phyloP scores from a whole-genome alignment of 2,113 vertebrate species.

The Aldabrachelys gigantea region DNA sequence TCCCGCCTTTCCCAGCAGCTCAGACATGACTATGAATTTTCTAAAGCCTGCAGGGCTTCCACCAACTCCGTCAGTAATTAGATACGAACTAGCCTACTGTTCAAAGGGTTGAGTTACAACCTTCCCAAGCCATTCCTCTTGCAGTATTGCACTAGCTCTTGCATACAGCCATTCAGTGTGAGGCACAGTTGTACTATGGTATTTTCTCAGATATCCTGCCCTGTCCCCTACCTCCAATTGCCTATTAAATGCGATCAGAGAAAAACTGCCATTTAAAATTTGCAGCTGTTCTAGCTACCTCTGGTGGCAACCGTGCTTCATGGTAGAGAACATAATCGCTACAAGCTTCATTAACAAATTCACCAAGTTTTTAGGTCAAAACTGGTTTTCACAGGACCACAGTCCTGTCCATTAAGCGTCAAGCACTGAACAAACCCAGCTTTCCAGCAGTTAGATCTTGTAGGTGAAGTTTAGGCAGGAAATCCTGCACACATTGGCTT shows the following conservation, averaged over 20 bases:
- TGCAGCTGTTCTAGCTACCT: background rate
- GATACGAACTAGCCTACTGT: background rate
- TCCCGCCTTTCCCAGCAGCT: background rate
- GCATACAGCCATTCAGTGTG: background rate
- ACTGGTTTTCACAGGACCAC: background rate
- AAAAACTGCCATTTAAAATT: background rate
- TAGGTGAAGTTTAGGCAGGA: background rate
- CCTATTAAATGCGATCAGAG: background rate
- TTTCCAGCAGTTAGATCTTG: background rate
- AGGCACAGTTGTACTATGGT: background rate
- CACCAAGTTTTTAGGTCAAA: background rate
- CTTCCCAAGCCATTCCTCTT: background rate
- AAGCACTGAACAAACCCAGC: background rate
- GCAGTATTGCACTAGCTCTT: background rate
- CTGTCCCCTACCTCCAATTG: background rate
- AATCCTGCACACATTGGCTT: background rate
- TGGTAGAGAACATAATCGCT: background rate
- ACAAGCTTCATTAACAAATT: background rate
- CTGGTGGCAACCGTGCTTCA: constrained; percentile 25
- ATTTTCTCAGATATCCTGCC: background rate
- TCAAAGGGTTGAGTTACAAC: background rate
- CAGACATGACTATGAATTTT: background rate
- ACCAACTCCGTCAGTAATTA: background rate
- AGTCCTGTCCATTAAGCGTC: background rate
- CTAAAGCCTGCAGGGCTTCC: background rate